Conservation (phyloP, 1,140 invertebrate species). For the Tribolium madens region DNA sequence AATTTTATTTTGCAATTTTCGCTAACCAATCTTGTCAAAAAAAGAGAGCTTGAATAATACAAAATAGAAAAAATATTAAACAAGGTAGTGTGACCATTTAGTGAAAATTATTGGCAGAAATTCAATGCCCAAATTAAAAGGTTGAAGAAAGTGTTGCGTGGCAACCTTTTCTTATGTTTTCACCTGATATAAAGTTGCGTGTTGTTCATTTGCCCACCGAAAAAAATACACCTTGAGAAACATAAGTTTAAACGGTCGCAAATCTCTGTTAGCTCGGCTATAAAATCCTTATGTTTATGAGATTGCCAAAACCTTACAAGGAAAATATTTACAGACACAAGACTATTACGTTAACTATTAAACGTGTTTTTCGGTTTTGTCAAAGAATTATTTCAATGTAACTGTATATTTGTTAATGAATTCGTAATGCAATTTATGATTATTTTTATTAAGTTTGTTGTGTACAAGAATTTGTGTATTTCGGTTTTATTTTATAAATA, state of each 20-base stretch:
- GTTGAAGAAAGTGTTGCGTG: too few species aligned
- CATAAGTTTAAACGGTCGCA: background rate
- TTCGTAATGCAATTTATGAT: background rate
- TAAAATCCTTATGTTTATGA: constrained; percentile 14
- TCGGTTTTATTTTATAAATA: constrained; percentile 21
- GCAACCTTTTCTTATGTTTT: too few species aligned
- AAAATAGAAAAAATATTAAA: too few species aligned
- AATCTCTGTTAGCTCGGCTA: background rate
- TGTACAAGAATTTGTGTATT: background rate
- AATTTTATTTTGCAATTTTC: too few species aligned
- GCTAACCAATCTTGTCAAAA: too few species aligned
- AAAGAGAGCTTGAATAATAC: too few species aligned
- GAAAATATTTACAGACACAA: background rate
- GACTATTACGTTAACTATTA: constrained; percentile 8
- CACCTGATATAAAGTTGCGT: background rate
- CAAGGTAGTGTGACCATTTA: too few species aligned
- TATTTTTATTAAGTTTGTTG: background rate
- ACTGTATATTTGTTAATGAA: background rate
- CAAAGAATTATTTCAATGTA: background rate
- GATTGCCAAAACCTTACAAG: background rate
- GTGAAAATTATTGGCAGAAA: too few species aligned
- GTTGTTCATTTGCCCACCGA: background rate
- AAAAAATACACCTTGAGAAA: background rate
- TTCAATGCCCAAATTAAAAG: too few species aligned
- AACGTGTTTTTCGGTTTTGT: background rate